phyloP scores from a whole-genome alignment of 2,888 invertebrate genomes.

The Endomychus coccineus region DNA sequence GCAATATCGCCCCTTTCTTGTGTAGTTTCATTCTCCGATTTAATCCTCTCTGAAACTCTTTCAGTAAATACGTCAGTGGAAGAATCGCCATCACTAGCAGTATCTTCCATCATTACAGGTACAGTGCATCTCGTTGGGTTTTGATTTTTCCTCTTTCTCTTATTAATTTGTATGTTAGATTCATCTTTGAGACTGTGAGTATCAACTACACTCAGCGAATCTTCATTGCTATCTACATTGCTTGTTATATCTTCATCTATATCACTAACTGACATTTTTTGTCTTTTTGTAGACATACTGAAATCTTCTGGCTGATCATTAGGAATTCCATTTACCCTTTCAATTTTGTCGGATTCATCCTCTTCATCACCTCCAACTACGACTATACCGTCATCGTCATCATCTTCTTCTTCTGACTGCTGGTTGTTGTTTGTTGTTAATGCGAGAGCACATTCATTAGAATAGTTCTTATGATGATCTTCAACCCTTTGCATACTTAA shows the following conservation, averaged over 20 bases:
- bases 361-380: constrained; percentile 65
- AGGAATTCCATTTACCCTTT: constrained; percentile 36
- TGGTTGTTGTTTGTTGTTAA: constrained; percentile 29
- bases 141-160: constrained; percentile 80
- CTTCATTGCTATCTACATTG: constrained; percentile 60
- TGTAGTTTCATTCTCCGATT: constrained; percentile 7
- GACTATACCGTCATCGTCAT: constrained; percentile 71
- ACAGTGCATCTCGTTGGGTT: constrained; percentile 79
- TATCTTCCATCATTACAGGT: constrained; percentile 48
- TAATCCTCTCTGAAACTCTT: constrained; percentile 22
- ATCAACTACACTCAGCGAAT: constrained; percentile 51
- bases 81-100: constrained; percentile 54
- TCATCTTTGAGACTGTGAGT: constrained; percentile 51
- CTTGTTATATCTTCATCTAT: constrained; percentile 51
- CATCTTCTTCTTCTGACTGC: constrained; percentile 51
- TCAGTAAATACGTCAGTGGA: constrained; percentile 48
- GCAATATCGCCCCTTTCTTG: constrained; percentile 23
- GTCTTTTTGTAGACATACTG: constrained; percentile 58
- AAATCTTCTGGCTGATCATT: constrained; percentile 61
- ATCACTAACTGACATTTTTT: constrained; percentile 50
- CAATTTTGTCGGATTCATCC: constrained; percentile 40
- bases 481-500: constrained; percentile 47
- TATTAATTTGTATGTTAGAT: constrained; percentile 55
- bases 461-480: constrained; percentile 40
- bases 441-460: constrained; percentile 33